Base-by-base conservation (phyloP, 2,113 vertebrate species). In the Tragelaphus strepsiceros region DNA sequence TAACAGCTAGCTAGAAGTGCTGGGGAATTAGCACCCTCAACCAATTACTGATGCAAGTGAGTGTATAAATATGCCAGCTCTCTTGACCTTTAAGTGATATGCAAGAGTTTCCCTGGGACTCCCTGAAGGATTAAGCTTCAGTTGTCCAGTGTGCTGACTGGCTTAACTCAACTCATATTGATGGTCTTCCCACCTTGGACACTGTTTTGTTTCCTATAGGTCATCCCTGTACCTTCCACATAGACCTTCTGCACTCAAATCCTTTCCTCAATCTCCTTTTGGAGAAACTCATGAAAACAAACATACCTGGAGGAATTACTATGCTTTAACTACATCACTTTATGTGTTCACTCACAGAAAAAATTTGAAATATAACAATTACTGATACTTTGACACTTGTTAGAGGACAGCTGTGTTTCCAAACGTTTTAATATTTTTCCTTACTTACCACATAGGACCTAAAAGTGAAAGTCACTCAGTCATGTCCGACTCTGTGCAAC, bases 401-500 rank as follows among this genome's bases (percentile, higher is more conserved):
- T 64, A 5, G 83, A 15, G 77, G 51, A 21, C 17, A 85, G 2
- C 12, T 24, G 24, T 17, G 49, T 32, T 83, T 53, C 43, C n/a
- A 58, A 94, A 14, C 14, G 0, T 30, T 92, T 71, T 24, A 46
- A 43, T 61, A 7, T 15, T 89, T 95, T 93, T 51, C 3, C 17
- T 81, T 54, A 58, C 32, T 95, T 46, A 61, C 83, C 19, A 89
- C n/a, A 39, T 39, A 39, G 67, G 67, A 21, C 67, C 5, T 71
- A 39, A 39, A 71, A 39, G n/a, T 71, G n/a, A 35, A 71, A 22
- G n/a, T 71, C 9, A 11, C n/a, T 71, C 10, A 71, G 67, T 22
- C 0, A 0, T 39, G 67, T 71, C 67, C 0, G 2, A 71, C n/a
- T 71, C 67, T 71, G 39, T 71, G n/a, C n/a, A 71, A 39, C 19